These are phyloP conservation scores for Bubalus kerabau DNA, from an alignment of 2,113 vertebrate species.

Conservation along the genomic window DNA sequence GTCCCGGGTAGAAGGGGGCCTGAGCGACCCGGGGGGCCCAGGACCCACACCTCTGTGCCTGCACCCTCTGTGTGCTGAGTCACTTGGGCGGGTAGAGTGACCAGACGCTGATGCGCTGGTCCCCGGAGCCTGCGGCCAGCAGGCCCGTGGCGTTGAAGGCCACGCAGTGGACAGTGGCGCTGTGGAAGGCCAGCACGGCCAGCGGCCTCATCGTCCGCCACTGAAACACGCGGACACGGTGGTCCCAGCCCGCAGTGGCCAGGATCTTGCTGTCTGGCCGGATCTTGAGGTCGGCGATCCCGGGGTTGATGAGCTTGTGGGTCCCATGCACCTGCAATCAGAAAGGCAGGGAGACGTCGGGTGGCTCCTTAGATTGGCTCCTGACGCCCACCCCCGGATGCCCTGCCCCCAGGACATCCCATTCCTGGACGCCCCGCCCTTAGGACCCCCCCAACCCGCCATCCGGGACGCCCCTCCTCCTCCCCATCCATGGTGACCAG, in stretches of 20 bases:
- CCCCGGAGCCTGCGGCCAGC: slow-evolving; percentile 92
- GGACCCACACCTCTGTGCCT: neutral
- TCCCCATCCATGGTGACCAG: too few relatives aligned
- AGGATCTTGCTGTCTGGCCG: slow-evolving; percentile 89
- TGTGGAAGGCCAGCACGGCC: slow-evolving; percentile 92
- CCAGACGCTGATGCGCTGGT: slow-evolving; percentile 95
- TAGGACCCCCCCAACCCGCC: neutral
- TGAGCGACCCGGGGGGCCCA: neutral
- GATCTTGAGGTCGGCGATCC: slow-evolving; percentile 87
- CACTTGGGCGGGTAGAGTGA: slow-evolving; percentile 85
- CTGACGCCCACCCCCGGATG: too few relatives aligned
- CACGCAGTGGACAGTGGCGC: slow-evolving; percentile 84
- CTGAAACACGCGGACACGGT: slow-evolving; percentile 89
- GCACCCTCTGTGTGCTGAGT: neutral
- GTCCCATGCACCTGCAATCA: slow-evolving; percentile 79
- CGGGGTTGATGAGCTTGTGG: slow-evolving; percentile 88
- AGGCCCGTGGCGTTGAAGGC: slow-evolving; percentile 88
- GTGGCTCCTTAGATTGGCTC: neutral
- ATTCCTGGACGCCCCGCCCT: neutral
- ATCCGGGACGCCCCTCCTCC: too few relatives aligned
- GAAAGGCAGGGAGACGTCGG: neutral
- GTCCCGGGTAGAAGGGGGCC: neutral
- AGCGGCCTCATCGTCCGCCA: slow-evolving; percentile 92
- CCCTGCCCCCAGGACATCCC: too few relatives aligned
- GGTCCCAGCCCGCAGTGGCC: slow-evolving; percentile 94